Evolutionary conservation across 53 echinoderm and acorn worm species (phyloP).

Genomic region (Luidia sarsii): DNA sequence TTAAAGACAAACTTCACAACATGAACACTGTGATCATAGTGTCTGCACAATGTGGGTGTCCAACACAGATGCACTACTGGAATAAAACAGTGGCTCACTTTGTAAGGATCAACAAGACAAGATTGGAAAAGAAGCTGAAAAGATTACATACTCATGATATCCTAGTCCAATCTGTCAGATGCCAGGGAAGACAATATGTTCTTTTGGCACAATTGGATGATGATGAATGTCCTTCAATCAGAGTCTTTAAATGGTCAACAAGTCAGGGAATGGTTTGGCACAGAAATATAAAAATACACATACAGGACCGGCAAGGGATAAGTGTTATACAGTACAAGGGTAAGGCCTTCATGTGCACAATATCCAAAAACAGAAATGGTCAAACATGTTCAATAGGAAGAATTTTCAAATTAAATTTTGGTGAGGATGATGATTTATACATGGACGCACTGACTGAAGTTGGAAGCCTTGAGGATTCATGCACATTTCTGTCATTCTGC

Average conservation of each 20-base stretch:
- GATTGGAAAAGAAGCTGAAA: too few species aligned
- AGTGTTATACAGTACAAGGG: constrained; percentile 5
- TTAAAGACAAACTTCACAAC: background rate
- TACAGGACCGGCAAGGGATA: background rate
- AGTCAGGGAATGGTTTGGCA: background rate
- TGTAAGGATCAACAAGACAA: background rate
- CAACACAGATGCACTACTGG: constrained; percentile 4
- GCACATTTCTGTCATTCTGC: background rate
- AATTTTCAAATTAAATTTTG: background rate
- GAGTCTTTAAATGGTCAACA: constrained; percentile 10
- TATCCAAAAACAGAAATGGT: background rate
- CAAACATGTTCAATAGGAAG: background rate
- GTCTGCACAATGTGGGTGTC: background rate
- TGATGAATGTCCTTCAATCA: background rate
- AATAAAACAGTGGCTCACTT: background rate
- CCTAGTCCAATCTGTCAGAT: constrained; percentile 2
- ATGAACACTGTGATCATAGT: background rate
- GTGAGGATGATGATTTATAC: too few species aligned
- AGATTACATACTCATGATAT: background rate
- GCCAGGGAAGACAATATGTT: background rate
- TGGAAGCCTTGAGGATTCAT: too few species aligned
- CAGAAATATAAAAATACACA: background rate
- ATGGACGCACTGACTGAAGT: background rate
- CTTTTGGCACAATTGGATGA: background rate
- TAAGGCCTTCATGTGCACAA: constrained; percentile 25